Percentiles rank a stretch among this genome's conserved stretches.
phyloP scores from a whole-genome alignment of 1,140 invertebrate genomes.

The Bombus sibiricus region DNA sequence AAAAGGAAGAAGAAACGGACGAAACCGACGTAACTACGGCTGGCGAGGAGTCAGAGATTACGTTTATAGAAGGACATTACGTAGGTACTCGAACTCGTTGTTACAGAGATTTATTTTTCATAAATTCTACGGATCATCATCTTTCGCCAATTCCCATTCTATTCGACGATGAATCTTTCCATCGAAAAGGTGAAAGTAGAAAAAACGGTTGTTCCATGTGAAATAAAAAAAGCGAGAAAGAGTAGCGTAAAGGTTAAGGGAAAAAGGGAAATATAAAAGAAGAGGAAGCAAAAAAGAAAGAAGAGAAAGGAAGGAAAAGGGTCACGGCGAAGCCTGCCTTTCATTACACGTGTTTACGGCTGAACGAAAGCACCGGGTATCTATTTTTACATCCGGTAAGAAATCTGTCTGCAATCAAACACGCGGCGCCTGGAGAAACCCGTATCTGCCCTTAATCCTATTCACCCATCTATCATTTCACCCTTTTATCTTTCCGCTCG shows the following conservation, averaged over 20 bases:
- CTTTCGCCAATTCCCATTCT: not conserved
- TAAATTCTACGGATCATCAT: too few relatives aligned
- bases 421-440: constrained; percentile 12
- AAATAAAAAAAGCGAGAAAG: not conserved
- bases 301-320: not conserved
- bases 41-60: constrained; percentile 25
- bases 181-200: too few relatives aligned
- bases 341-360: constrained; percentile 25
- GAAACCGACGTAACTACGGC: not conserved
- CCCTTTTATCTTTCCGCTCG: not conserved
- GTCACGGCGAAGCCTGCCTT: not conserved
- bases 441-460: not conserved
- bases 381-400: constrained; percentile 26
- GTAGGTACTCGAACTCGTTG: not conserved
- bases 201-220: not conserved
- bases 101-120: not conserved
- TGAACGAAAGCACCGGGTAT: constrained; percentile 1
- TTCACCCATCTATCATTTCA: not conserved
- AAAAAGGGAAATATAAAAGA: too few relatives aligned
- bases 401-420: constrained; percentile 24
- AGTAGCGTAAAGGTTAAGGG: not conserved
- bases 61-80: not conserved
- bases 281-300: not conserved
- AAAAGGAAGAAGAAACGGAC: not conserved
- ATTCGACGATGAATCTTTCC: not conserved